phyloP scores from a whole-genome alignment of 2,888 invertebrate genomes.

The Salpingus planirostris region DNA sequence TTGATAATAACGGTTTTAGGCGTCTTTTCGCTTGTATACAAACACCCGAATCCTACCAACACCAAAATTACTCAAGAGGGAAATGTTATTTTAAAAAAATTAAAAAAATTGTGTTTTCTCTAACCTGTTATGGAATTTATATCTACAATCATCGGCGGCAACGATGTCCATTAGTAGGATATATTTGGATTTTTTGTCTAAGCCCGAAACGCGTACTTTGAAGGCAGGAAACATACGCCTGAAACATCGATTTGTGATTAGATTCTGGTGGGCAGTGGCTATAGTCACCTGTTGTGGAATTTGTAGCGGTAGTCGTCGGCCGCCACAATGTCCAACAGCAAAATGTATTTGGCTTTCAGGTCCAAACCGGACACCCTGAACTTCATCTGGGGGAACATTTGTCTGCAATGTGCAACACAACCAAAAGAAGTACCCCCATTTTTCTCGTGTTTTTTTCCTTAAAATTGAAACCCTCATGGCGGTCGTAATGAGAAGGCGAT shows the following conservation, averaged over 20 bases:
- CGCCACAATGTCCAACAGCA: slow-evolving; percentile 97
- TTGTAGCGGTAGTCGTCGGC: slow-evolving; percentile 98
- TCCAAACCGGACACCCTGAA: slow-evolving; percentile 97
- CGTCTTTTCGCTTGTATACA: no score
- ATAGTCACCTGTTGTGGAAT: slow-evolving; percentile 87
- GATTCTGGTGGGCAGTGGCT: slow-evolving; percentile 13
- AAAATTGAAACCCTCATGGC: no score
- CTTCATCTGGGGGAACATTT: slow-evolving; percentile 99
- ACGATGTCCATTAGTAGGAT: slow-evolving; percentile 96
- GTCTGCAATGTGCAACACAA: no score
- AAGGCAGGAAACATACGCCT: slow-evolving; percentile 98
- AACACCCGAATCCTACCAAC: slow-evolving; percentile 27
- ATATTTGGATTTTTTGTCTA: slow-evolving; percentile 97
- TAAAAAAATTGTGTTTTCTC: slow-evolving; percentile 16
- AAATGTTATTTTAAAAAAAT: not conserved
- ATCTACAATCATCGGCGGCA: slow-evolving; percentile 91
- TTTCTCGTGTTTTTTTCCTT: no score
- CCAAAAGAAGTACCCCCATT: no score
- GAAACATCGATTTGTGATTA: slow-evolving; percentile 46
- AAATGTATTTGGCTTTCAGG: slow-evolving; percentile 97
- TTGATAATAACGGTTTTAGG: no score
- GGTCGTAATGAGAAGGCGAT: no score
- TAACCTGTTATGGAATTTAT: slow-evolving; percentile 91
- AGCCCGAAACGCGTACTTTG: slow-evolving; percentile 92
- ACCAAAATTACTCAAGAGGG: not conserved